Percentiles rank a stretch among this genome's conserved stretches.
Evolutionary conservation across 2,797 vertebrate genomes (phyloP).

Genomic region (Corythornis leucogaster): DNA sequence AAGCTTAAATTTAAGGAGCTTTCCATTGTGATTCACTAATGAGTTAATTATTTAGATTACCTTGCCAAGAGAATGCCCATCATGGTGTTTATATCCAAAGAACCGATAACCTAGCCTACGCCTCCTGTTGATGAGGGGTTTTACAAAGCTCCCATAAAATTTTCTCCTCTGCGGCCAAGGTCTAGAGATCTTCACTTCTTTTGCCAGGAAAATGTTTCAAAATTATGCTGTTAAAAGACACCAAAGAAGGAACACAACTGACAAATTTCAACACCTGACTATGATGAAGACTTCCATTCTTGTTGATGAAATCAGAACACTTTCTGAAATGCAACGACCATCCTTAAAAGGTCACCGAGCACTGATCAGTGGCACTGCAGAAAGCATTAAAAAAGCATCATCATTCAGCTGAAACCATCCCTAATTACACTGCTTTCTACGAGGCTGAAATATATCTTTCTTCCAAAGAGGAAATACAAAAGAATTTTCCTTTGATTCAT

Average conservation of each 20-base stretch:
- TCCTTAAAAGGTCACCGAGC: neutral
- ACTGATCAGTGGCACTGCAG: neutral
- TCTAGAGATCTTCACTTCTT: neutral
- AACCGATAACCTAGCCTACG: neutral
- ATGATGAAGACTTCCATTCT: neutral
- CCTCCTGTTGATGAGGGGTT: neutral
- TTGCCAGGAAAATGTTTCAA: neutral
- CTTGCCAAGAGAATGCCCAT: neutral
- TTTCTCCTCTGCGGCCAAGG: neutral
- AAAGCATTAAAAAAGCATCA: conserved; percentile 26
- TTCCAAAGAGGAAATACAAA: conserved; percentile 19
- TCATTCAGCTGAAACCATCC: neutral
- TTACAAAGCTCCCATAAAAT: neutral
- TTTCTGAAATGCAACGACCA: conserved; percentile 46
- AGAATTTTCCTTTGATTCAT: neutral
- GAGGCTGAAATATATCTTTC: conserved; percentile 22
- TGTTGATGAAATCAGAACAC: conserved; percentile 18
- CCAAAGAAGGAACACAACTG: neutral
- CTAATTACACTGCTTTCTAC: conserved; percentile 26
- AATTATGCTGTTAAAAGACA: conserved; percentile 1
- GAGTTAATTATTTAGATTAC: neutral
- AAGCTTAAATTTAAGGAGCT: neutral
- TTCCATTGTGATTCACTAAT: neutral
- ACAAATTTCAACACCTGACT: conserved; percentile 20
- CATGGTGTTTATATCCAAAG: neutral